Conservation (phyloP, 1,140 invertebrate genomes). For the Calosoma granatense region DNA sequence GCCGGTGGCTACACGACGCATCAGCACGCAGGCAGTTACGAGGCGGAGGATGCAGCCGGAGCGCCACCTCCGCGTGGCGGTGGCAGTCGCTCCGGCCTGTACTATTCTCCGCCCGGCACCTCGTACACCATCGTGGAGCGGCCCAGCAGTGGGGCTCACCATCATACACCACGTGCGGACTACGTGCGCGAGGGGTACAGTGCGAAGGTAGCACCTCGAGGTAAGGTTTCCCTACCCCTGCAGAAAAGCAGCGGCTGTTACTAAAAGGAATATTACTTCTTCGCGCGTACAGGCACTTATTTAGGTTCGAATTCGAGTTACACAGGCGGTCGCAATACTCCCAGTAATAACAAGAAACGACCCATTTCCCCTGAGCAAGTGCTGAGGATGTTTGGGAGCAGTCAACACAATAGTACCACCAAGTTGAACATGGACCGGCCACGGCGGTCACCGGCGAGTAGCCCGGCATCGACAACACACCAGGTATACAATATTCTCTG, state of each 20-base stretch:
- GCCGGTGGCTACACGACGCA: slow-evolving; percentile 25
- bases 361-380: slow-evolving; percentile 71
- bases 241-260: slow-evolving; percentile 24
- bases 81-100: slow-evolving; percentile 45
- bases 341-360: slow-evolving; percentile 47
- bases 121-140: slow-evolving; percentile 78
- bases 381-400: slow-evolving; percentile 50
- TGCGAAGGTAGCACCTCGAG: slow-evolving; percentile 21
- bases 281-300: slow-evolving; percentile 43
- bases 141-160: slow-evolving; percentile 60
- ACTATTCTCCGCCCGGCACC: slow-evolving; percentile 61
- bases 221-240: slow-evolving; percentile 35
- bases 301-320: slow-evolving; percentile 47
- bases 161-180: slow-evolving; percentile 41
- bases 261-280: too few relatives aligned
- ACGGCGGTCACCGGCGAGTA: slow-evolving; percentile 58
- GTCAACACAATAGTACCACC: slow-evolving; percentile 17
- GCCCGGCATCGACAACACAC: slow-evolving; percentile 59
- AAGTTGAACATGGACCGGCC: slow-evolving; percentile 34
- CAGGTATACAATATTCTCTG: slow-evolving; percentile 46
- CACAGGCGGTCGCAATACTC: slow-evolving; percentile 21
- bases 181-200: slow-evolving; percentile 47
- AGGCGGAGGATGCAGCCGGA: slow-evolving; percentile 24
- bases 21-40: slow-evolving; percentile 31
- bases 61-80: slow-evolving; percentile 29